These are phyloP conservation scores for Brachyhypopomus gauderio DNA, from an alignment of 2,113 vertebrate genomes.

Conservation along the genomic window DNA sequence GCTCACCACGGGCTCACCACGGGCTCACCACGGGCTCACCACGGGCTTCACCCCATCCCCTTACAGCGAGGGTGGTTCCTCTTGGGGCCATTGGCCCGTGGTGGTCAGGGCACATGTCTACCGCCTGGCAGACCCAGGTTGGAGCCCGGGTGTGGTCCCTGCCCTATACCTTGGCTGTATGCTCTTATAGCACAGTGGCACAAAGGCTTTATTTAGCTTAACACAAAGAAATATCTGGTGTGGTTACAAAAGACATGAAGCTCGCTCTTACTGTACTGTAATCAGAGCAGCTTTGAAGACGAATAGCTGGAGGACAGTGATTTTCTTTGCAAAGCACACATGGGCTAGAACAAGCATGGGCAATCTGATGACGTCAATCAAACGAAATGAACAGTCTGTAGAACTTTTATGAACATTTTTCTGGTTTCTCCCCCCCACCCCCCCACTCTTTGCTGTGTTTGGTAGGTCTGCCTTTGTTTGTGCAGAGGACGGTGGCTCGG, in stretches of 20 bases:
- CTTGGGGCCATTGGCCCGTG: too few relatives aligned
- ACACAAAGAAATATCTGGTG: slow-evolving; percentile 4
- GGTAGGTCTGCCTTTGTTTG: slow-evolving; percentile 89
- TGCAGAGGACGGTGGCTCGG: slow-evolving; percentile 91
- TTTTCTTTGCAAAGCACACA: too few relatives aligned
- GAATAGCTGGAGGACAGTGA: not conserved
- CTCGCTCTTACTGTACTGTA: not conserved
- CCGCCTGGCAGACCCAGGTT: too few relatives aligned
- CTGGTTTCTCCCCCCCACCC: not conserved
- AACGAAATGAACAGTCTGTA: too few relatives aligned
- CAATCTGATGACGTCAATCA: too few relatives aligned
- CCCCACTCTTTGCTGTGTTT: not conserved
- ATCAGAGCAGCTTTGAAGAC: not conserved
- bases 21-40: too few relatives aligned
- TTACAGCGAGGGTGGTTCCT: not conserved
- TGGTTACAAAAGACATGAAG: not conserved
- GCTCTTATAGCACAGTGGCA: not conserved
- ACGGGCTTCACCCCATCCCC: too few relatives aligned
- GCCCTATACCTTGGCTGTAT: too few relatives aligned
- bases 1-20: too few relatives aligned
- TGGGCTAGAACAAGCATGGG: too few relatives aligned
- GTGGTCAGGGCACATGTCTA: too few relatives aligned
- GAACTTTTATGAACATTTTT: not conserved
- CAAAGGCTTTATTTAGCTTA: not conserved
- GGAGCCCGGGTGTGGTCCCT: too few relatives aligned